These are phyloP conservation scores for Pelobates cultripes DNA, from an alignment of 2,797 vertebrate species.

Conservation along the genomic window DNA sequence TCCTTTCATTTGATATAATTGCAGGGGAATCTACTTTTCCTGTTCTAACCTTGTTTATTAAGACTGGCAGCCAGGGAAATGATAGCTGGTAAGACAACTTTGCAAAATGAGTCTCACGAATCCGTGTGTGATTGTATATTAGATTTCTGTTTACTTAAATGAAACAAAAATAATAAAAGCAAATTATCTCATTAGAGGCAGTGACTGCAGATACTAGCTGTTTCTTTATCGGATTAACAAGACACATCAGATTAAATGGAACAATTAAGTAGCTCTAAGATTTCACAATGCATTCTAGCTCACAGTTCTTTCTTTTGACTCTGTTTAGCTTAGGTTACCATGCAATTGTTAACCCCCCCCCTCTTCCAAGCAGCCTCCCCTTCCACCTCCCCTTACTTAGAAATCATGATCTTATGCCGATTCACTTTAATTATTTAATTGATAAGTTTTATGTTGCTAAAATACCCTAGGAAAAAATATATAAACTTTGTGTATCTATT, in stretches of 20 bases:
- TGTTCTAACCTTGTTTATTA: constrained; percentile 52
- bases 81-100: constrained; percentile 21
- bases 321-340: background rate
- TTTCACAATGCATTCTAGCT: constrained; percentile 22
- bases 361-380: background rate
- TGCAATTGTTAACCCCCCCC: background rate
- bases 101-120: constrained; percentile 38
- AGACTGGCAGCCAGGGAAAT: constrained; percentile 28
- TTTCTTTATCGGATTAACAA: constrained; percentile 60
- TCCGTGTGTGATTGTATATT: constrained; percentile 43
- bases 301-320: constrained; percentile 12
- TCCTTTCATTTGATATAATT: constrained; percentile 55
- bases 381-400: background rate
- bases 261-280: constrained; percentile 42
- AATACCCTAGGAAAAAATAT: background rate
- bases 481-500: background rate
- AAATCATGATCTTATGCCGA: background rate
- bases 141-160: constrained; percentile 53
- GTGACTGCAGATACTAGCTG: constrained; percentile 62
- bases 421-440: background rate
- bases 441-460: background rate
- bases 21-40: constrained; percentile 56
- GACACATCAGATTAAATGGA: constrained; percentile 40
- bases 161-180: constrained; percentile 58
- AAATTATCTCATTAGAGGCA: constrained; percentile 63